A percentile compares a stretch with the other conserved stretches of the same genome.
Conservation (phyloP, 92 coral and sea anemone species). For the Blastomussa wellsi region DNA sequence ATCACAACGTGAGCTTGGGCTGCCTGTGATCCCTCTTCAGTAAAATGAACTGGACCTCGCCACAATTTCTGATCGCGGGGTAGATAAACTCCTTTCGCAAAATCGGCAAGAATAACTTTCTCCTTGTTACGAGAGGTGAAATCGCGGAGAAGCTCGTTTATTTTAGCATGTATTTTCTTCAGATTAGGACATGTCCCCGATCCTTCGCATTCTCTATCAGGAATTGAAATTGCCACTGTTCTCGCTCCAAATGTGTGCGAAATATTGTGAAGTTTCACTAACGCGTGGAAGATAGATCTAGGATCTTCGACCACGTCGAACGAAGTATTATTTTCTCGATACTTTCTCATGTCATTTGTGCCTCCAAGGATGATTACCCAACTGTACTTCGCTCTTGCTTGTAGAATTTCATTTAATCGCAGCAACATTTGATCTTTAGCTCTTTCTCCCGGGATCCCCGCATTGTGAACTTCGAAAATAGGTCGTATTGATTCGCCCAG, state of each 20-base stretch:
- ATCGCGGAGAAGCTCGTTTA: conserved; percentile 57
- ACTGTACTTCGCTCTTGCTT: conserved; percentile 35
- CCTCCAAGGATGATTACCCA: conserved; percentile 89
- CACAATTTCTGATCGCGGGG: conserved; percentile 50
- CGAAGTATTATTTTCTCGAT: neutral
- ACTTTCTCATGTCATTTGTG: conserved; percentile 67
- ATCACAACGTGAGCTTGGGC: too few species aligned
- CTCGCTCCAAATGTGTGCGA: conserved; percentile 49
- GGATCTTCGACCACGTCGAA: conserved; percentile 10
- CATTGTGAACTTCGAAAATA: conserved; percentile 44
- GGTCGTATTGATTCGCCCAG: neutral
- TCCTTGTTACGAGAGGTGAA: conserved; percentile 47
- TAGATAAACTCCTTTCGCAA: conserved; percentile 52
- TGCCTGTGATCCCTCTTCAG: conserved; percentile 50
- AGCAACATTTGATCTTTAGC: conserved; percentile 38
- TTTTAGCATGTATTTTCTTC: conserved; percentile 31
- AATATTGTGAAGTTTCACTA: conserved; percentile 50
- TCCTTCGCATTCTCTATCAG: conserved; percentile 71
- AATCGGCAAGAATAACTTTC: conserved; percentile 66
- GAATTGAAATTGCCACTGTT: conserved; percentile 71
- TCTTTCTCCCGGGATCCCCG: conserved; percentile 60
- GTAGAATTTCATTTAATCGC: conserved; percentile 42
- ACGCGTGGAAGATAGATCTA: conserved; percentile 41
- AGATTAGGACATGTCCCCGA: conserved; percentile 29
- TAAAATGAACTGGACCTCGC: conserved; percentile 69